Percentiles rank a stretch among this genome's conserved stretches.
phyloP scores from a whole-genome alignment of 2,888 invertebrate genomes.

The Cantharis rustica region DNA sequence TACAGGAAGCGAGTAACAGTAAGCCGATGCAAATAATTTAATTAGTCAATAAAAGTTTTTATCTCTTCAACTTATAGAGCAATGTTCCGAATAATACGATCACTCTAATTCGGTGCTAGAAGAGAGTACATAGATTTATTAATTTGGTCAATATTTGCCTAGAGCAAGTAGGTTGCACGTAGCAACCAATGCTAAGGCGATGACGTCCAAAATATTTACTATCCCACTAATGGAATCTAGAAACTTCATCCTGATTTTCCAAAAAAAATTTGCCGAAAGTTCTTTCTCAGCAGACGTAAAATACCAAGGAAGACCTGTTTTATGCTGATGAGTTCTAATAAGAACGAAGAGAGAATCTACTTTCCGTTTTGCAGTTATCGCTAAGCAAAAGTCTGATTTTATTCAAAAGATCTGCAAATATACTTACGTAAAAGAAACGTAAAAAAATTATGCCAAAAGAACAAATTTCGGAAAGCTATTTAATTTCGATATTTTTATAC shows the following conservation, averaged over 20 bases:
- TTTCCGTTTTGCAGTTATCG: not conserved
- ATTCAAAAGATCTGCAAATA: not conserved
- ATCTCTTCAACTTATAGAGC: not conserved
- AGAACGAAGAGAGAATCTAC: not conserved
- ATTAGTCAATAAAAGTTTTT: not conserved
- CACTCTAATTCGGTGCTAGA: not conserved
- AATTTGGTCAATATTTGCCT: not conserved
- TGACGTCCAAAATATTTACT: not conserved
- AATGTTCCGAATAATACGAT: not conserved
- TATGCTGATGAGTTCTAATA: not conserved
- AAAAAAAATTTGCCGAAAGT: not conserved
- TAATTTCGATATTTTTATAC: too few relatives aligned
- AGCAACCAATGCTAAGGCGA: not conserved
- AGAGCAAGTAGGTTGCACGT: not conserved
- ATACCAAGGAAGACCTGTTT: not conserved
- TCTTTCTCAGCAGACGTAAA: not conserved
- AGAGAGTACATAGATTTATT: not conserved
- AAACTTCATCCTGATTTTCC: not conserved
- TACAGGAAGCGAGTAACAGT: not conserved
- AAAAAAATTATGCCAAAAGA: too few relatives aligned
- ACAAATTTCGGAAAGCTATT: too few relatives aligned
- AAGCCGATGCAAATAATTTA: not conserved
- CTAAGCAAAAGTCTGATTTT: not conserved
- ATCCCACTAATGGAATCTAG: not conserved
- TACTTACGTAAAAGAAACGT: too few relatives aligned